Evolutionary conservation across 2,797 vertebrate genomes (phyloP).

Genomic region (Kryptolebias ocellatus): DNA sequence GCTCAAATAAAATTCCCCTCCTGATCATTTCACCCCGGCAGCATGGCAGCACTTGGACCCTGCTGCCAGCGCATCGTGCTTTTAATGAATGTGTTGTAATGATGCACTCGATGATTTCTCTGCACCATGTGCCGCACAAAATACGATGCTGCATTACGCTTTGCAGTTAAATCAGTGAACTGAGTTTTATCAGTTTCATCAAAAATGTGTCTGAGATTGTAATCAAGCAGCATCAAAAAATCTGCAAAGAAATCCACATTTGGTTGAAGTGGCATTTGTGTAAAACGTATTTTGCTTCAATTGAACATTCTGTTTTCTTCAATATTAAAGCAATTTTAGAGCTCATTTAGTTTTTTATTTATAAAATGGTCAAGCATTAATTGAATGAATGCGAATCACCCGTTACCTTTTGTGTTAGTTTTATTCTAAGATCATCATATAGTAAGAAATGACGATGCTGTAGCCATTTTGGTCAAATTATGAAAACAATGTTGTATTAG

Average conservation of each 20-base stretch:
- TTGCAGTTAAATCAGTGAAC: slow-evolving; percentile 51
- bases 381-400: no score
- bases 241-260: not conserved
- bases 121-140: slow-evolving; percentile 38
- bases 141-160: slow-evolving; percentile 47
- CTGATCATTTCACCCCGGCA: slow-evolving; percentile 39
- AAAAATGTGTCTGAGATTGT: slow-evolving; percentile 24
- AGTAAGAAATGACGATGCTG: no score
- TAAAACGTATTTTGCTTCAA: no score
- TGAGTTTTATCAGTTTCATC: slow-evolving; percentile 51
- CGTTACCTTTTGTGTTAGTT: no score
- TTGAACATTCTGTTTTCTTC: no score
- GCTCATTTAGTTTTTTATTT: no score
- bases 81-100: slow-evolving; percentile 63
- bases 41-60: slow-evolving; percentile 30
- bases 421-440: no score
- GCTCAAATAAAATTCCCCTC: slow-evolving; percentile 57
- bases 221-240: slow-evolving; percentile 6
- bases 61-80: slow-evolving; percentile 33
- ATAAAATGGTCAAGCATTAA: no score
- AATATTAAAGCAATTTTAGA: no score
- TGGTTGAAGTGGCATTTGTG: not conserved
- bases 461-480: no score
- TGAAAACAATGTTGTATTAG: no score
- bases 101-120: slow-evolving; percentile 53